Evolutionary conservation across 2,797 vertebrate genomes (phyloP).

Genomic region (Stomatorhinus walkeri): DNA sequence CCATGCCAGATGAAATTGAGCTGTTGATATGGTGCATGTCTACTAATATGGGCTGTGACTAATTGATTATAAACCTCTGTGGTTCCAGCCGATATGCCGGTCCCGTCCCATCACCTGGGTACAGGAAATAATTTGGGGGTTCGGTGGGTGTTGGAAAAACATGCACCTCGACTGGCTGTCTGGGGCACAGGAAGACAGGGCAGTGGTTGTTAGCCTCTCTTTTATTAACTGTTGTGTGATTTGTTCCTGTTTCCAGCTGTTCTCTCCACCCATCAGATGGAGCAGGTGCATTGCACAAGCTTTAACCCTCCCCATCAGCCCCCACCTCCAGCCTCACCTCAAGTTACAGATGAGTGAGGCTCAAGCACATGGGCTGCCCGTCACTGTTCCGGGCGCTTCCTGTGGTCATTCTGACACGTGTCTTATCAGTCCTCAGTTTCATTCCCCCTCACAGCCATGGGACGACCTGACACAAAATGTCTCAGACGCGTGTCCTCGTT

Average conservation of each 20-base stretch:
- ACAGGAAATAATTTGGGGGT: slow-evolving; percentile 65
- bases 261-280: slow-evolving; percentile 12
- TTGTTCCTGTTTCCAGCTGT: slow-evolving; percentile 94
- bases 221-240: slow-evolving; percentile 99
- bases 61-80: not conserved
- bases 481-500: not conserved
- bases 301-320: slow-evolving; percentile 28
- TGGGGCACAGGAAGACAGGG: slow-evolving; percentile 54
- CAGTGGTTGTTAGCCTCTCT: slow-evolving; percentile 61
- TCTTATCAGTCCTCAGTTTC: not conserved
- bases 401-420: slow-evolving; percentile 43
- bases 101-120: not conserved
- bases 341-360: slow-evolving; percentile 90
- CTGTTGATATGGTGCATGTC: not conserved
- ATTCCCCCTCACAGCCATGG: not conserved
- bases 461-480: not conserved
- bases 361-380: slow-evolving; percentile 88
- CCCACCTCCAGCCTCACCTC: slow-evolving; percentile 61
- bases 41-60: not conserved
- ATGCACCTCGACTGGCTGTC: slow-evolving; percentile 95
- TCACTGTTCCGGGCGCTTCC: slow-evolving; percentile 82
- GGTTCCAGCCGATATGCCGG: not conserved
- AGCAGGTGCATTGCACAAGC: slow-evolving; percentile 4
- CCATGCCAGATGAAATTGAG: not conserved
- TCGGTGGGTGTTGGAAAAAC: slow-evolving; percentile 81